Percentiles rank a stretch among this genome's conserved stretches.
Conservation (phyloP, 2,888 invertebrate genomes). For the Suillia variegata region DNA sequence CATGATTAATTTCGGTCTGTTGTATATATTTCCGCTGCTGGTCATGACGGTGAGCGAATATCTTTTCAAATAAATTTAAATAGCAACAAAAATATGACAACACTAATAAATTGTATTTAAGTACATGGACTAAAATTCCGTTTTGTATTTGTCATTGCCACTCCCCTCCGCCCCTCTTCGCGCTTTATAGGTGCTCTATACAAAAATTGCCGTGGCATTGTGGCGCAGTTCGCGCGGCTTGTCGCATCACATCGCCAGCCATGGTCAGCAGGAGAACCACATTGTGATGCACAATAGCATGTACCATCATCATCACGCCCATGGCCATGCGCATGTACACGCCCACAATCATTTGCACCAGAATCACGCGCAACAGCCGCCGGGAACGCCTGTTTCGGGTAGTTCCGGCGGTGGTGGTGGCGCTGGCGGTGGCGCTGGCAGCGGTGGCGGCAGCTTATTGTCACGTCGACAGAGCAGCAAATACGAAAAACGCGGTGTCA, state of each 20-base stretch:
- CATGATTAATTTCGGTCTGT: constrained; percentile 79
- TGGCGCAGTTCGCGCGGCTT: constrained; percentile 78
- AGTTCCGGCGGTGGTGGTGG: constrained; percentile 21
- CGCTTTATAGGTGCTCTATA: constrained; percentile 71
- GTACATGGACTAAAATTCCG: not conserved
- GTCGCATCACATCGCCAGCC: constrained; percentile 63
- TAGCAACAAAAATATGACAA: not conserved
- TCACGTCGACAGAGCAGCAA: constrained; percentile 61
- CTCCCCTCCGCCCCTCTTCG: too few relatives aligned
- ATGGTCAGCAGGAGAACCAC: constrained; percentile 47
- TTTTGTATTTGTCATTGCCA: too few relatives aligned
- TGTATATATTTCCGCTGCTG: constrained; percentile 80
- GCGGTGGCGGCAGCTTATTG: constrained; percentile 32
- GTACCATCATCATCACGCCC: constrained; percentile 43
- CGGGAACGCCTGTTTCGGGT: constrained; percentile 23
- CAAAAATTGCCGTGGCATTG: constrained; percentile 80
- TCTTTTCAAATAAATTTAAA: not conserved
- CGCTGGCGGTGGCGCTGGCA: constrained; percentile 25
- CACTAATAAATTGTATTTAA: not conserved
- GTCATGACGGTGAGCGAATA: constrained; percentile 79
- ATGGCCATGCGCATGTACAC: constrained; percentile 29
- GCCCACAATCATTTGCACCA: constrained; percentile 39
- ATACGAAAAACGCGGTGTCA: constrained; percentile 61
- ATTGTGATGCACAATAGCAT: constrained; percentile 53
- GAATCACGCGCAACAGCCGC: constrained; percentile 12